Evolutionary conservation across 2,888 invertebrate genomes (phyloP), one percentile per base, ranked within the genome.

Genomic region (Spodoptera littoralis): DNA sequence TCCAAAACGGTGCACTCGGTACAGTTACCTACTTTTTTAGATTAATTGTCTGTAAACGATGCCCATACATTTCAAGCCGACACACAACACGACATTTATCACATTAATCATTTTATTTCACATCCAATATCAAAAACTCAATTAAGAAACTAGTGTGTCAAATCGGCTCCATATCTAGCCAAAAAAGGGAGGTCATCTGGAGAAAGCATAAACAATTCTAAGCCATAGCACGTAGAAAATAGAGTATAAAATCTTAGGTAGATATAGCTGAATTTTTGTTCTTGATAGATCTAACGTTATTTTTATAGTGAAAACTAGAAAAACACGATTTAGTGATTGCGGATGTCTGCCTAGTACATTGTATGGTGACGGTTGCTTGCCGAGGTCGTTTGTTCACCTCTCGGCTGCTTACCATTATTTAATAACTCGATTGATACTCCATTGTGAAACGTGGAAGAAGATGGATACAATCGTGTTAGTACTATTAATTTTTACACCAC

Each of bases 321-420:
- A 87, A 90, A 88, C 88, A 76, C 64, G 88, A 83, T 86, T 79
- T 80, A 73, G 69, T 78, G 88, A 86, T 90, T 85, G 87, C 89
- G 90, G 89, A 89, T 90, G 84, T 88, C 66, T 83, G 77, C 27
- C 27, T 27, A 27, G 27, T 27, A 27, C 80, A 82, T 82, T 81
- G 79, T 85, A 83, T 88, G 86, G 70, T 80, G 84, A 88, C 89
- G 84, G 88, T 82, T 83, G 77, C 65, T 64, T 64, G 65, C 60
- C 88, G 90, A 91, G 91, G 91, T 81, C 91, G 91, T 91, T 90
- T 87, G 80, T 92, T 92, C 86, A 91, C 88, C 90, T 87, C 82
- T 49, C 60, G 13, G 45, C 42, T 27, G 24, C 49, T 50, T 66
- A 70, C 71, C 65, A 77, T 45, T 5, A 75, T 68, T 55, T 50